These are phyloP conservation scores for Anas acuta DNA, from an alignment of 2,797 vertebrate species.

Conservation along the genomic window DNA sequence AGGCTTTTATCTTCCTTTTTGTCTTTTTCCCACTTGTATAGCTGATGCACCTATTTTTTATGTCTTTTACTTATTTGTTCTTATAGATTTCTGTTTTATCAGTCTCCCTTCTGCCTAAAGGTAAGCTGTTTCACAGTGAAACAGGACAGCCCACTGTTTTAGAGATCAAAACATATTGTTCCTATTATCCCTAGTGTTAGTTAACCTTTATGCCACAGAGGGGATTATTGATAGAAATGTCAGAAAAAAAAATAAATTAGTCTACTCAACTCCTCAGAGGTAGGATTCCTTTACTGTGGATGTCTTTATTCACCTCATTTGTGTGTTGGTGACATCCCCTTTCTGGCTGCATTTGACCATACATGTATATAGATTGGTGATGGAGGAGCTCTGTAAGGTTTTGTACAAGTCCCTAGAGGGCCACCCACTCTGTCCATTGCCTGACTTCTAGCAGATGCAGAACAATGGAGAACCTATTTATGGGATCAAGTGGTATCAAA, in stretches of 20 bases:
- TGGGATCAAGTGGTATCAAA: background rate
- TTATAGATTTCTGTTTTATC: background rate
- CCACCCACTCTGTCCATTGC: rapidly evolving
- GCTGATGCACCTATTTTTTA: background rate
- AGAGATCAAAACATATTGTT: background rate
- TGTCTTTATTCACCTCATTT: background rate
- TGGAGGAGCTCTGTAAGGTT: background rate
- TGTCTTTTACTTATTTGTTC: background rate
- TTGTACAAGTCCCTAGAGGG: rapidly evolving
- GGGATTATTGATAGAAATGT: background rate
- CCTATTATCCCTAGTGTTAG: rapidly evolving
- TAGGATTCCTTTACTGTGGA: background rate
- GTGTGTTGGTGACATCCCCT: background rate
- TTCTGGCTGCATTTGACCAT: background rate
- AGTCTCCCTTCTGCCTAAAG: background rate
- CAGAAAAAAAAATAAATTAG: background rate
- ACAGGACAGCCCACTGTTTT: background rate
- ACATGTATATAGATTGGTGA: background rate
- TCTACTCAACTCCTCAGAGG: background rate
- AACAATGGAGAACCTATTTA: background rate
- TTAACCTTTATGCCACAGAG: background rate
- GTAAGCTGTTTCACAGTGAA: background rate
- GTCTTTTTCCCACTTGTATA: background rate
- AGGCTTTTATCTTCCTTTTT: background rate
- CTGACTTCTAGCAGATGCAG: background rate